These are phyloP conservation scores for Drosophila elegans DNA, from an alignment of 1,140 invertebrate species.

Conservation along the genomic window DNA sequence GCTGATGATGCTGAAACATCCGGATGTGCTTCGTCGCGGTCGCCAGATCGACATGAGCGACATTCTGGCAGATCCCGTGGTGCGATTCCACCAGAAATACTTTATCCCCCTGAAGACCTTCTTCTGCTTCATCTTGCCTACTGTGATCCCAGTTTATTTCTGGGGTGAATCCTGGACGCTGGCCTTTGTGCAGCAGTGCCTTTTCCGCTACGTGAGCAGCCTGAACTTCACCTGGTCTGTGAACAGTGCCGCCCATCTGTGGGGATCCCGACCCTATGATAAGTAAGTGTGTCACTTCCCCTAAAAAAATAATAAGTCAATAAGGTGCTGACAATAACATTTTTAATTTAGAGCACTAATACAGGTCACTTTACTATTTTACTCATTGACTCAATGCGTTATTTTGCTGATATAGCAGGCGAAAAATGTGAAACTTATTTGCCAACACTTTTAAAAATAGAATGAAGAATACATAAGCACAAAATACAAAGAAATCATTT, in stretches of 20 bases:
- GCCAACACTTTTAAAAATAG: constrained; percentile 4
- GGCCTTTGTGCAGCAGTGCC: constrained; percentile 87
- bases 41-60: constrained; percentile 92
- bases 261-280: constrained; percentile 83
- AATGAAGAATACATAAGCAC: background rate
- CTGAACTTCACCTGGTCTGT: constrained; percentile 96
- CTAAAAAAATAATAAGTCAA: background rate
- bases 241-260: constrained; percentile 87
- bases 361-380: constrained; percentile 2
- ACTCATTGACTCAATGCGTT: background rate
- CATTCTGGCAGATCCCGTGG: constrained; percentile 90
- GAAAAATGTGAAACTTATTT: background rate
- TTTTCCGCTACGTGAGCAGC: constrained; percentile 90
- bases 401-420: constrained; percentile 6
- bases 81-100: constrained; percentile 90
- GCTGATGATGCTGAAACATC: constrained; percentile 94
- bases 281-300: constrained; percentile 76
- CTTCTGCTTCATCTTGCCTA: constrained; percentile 92
- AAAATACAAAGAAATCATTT: too few relatives aligned
- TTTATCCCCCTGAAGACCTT: constrained; percentile 90
- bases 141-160: constrained; percentile 89
- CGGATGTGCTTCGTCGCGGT: constrained; percentile 91
- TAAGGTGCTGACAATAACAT: constrained; percentile 2
- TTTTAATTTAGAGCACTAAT: background rate
- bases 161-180: constrained; percentile 90